phyloP scores from a whole-genome alignment of 2,797 vertebrate species.

The Amblyraja radiata region DNA sequence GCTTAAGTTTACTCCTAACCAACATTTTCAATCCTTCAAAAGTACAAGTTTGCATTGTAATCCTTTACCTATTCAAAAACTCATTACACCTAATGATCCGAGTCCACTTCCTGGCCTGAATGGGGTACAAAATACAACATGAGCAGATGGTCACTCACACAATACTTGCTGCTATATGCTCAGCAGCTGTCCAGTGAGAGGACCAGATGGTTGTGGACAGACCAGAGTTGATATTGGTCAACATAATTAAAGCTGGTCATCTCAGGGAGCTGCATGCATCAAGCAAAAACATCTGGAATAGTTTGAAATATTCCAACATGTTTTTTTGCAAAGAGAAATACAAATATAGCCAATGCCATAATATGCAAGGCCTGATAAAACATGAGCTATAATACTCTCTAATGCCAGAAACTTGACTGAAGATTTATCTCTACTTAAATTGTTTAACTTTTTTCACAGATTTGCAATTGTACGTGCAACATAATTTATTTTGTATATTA shows the following conservation, averaged over 20 bases:
- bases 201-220: slow-evolving; percentile 51
- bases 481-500: not conserved
- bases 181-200: slow-evolving; percentile 41
- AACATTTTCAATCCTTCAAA: not conserved
- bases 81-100: not conserved
- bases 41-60: not conserved
- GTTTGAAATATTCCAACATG: slow-evolving; percentile 35
- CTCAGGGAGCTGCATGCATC: slow-evolving; percentile 32
- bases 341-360: not conserved
- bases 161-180: slow-evolving; percentile 50
- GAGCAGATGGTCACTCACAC: slow-evolving; percentile 52
- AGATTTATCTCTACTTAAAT: not conserved
- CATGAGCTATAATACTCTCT: too few relatives aligned
- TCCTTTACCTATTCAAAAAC: not conserved
- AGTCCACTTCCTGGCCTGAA: not conserved
- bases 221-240: slow-evolving; percentile 37
- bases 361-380: not conserved
- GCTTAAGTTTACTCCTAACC: not conserved
- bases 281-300: slow-evolving; percentile 50
- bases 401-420: not conserved
- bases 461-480: not conserved
- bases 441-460: not conserved
- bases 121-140: slow-evolving; percentile 29
- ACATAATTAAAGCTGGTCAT: slow-evolving; percentile 37
- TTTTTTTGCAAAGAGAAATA: not conserved